Evolutionary conservation across 2,797 vertebrate species (phyloP).

Genomic region (Acanthurus tractus): DNA sequence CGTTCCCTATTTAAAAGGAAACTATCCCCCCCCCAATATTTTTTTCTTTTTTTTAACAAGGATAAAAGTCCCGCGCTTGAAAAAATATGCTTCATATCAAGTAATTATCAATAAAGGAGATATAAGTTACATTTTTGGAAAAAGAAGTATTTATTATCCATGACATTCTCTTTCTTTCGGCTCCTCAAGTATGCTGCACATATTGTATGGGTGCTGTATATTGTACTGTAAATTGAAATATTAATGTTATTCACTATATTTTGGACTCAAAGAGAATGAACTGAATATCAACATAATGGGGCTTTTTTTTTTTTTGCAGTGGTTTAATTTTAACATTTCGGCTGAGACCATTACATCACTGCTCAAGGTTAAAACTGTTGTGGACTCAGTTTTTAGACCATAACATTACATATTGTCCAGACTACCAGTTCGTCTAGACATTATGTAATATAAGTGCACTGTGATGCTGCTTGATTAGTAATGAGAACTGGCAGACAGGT

Average conservation of each 20-base stretch:
- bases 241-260: no score
- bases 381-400: neutral
- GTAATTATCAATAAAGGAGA: no score
- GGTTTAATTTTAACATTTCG: no score
- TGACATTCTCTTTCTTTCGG: neutral
- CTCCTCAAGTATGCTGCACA: no score
- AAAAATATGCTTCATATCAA: neutral
- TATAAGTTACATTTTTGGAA: no score
- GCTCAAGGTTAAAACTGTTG: neutral
- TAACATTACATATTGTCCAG: conserved; percentile 41
- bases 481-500: conserved; percentile 61
- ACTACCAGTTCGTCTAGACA: conserved; percentile 55
- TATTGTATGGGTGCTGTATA: no score
- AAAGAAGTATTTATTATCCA: no score
- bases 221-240: no score
- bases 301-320: no score
- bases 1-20: neutral
- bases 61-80: neutral
- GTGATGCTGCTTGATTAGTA: conserved; percentile 55
- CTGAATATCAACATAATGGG: no score
- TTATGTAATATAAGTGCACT: conserved; percentile 57
- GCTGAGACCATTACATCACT: neutral
- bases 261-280: no score
- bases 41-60: neutral
- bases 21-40: neutral